phyloP scores from a whole-genome alignment of 2,888 invertebrate species.

The Cotesia congregata region DNA sequence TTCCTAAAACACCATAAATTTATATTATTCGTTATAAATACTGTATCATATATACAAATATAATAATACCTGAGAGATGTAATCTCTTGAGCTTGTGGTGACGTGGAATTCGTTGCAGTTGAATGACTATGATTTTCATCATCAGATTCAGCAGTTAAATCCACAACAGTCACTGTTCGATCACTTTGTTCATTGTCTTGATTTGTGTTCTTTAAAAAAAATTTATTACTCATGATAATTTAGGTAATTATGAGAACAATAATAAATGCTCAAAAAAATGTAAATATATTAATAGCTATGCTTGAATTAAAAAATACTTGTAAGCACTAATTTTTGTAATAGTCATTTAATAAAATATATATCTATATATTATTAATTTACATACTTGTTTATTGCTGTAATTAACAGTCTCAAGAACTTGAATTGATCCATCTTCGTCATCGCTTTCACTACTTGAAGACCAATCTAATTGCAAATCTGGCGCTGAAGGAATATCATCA shows the following conservation, averaged over 20 bases:
- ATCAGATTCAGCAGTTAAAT: slow-evolving; percentile 74
- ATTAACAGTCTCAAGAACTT: slow-evolving; percentile 69
- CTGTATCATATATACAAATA: slow-evolving; percentile 5
- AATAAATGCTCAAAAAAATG: background rate
- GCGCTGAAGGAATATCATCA: slow-evolving; percentile 75
- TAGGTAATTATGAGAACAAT: background rate
- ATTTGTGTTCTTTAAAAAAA: slow-evolving; percentile 50
- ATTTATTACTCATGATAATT: slow-evolving; percentile 13
- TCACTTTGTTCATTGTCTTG: slow-evolving; percentile 53
- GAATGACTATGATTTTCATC: slow-evolving; percentile 67
- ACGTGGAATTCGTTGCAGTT: slow-evolving; percentile 50
- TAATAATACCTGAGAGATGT: slow-evolving; percentile 54
- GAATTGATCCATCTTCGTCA: slow-evolving; percentile 74
- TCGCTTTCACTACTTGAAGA: slow-evolving; percentile 73
- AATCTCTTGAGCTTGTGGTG: slow-evolving; percentile 50
- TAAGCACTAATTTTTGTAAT: no score
- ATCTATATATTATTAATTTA: background rate
- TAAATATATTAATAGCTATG: background rate
- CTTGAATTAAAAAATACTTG: no score
- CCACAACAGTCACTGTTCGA: slow-evolving; percentile 73
- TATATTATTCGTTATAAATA: slow-evolving; percentile 3
- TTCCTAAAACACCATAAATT: slow-evolving; percentile 42
- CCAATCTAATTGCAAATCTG: slow-evolving; percentile 85
- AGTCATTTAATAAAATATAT: background rate
- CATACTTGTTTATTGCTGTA: slow-evolving; percentile 57